phyloP scores from a whole-genome alignment of 2,888 invertebrate species.

The Heteromurus nitidus region DNA sequence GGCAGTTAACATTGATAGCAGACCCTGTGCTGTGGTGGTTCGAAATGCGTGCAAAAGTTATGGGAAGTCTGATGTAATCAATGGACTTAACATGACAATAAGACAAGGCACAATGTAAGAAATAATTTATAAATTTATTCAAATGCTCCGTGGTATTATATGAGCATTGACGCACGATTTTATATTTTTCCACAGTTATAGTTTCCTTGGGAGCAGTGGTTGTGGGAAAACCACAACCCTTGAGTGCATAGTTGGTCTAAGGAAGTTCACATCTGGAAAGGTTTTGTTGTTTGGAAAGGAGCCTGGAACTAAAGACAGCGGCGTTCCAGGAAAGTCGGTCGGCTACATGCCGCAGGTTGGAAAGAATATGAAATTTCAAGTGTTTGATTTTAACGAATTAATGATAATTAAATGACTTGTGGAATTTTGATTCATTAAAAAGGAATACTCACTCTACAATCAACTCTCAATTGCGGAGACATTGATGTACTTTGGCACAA shows the following conservation, averaged over 20 bases:
- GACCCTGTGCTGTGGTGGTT: constrained; percentile 35
- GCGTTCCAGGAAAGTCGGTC: constrained; percentile 93
- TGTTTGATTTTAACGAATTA: no score
- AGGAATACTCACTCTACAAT: constrained; percentile 83
- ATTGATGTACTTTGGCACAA: constrained; percentile 96
- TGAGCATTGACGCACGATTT: no score
- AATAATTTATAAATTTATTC: neutral
- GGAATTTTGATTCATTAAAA: constrained; percentile 47
- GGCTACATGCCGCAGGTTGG: constrained; percentile 87
- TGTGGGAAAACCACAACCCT: constrained; percentile 92
- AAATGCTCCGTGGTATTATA: no score
- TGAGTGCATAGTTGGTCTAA: constrained; percentile 78
- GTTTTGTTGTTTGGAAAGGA: constrained; percentile 92
- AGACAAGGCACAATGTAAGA: constrained; percentile 42
- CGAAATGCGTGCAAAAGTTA: constrained; percentile 28
- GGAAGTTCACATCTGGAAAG: constrained; percentile 88
- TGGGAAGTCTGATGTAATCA: neutral
- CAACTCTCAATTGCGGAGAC: constrained; percentile 96
- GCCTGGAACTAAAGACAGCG: constrained; percentile 90
- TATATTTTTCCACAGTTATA: no score
- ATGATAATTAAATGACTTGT: neutral
- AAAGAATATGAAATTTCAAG: no score
- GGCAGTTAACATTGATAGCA: no score
- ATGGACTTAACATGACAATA: constrained; percentile 41
- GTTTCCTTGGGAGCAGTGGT: constrained; percentile 47